Percentiles rank a stretch among this genome's conserved stretches.
These are phyloP conservation scores for Bombylius major DNA, from an alignment of 2,888 invertebrate species.

Conservation along the genomic window DNA sequence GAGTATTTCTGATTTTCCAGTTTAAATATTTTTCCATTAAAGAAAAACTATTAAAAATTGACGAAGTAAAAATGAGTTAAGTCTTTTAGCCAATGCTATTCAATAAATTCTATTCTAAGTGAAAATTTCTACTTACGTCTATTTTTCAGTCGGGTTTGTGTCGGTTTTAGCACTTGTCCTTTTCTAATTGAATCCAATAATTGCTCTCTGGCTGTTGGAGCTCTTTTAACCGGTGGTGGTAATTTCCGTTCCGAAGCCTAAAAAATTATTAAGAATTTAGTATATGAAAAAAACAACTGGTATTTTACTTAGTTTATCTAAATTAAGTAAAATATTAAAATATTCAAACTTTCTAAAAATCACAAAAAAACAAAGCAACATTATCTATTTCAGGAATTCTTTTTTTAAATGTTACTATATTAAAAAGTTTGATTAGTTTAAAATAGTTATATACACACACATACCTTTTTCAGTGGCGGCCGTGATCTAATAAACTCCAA, in stretches of 20 bases:
- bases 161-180: conserved; percentile 49
- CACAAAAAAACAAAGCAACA: no score
- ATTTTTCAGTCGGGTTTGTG: conserved; percentile 38
- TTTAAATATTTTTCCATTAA: no score
- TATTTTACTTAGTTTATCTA: no score
- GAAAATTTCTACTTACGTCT: conserved; percentile 39
- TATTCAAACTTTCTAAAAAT: not conserved
- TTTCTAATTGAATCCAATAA: conserved; percentile 76
- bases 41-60: no score
- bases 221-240: conserved; percentile 59
- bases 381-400: no score
- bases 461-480: conserved; percentile 81
- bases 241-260: conserved; percentile 76
- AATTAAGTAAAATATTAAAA: not conserved
- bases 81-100: no score
- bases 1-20: no score
- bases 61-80: no score
- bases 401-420: no score
- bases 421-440: no score
- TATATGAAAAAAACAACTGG: not conserved
- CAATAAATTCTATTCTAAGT: no score
- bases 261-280: not conserved
- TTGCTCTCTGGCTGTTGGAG: conserved; percentile 68
- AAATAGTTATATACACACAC: no score
- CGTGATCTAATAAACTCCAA: conserved; percentile 93